Evolutionary conservation across 2,113 vertebrate genomes (phyloP).

Genomic region (Paradisaea rubra): DNA sequence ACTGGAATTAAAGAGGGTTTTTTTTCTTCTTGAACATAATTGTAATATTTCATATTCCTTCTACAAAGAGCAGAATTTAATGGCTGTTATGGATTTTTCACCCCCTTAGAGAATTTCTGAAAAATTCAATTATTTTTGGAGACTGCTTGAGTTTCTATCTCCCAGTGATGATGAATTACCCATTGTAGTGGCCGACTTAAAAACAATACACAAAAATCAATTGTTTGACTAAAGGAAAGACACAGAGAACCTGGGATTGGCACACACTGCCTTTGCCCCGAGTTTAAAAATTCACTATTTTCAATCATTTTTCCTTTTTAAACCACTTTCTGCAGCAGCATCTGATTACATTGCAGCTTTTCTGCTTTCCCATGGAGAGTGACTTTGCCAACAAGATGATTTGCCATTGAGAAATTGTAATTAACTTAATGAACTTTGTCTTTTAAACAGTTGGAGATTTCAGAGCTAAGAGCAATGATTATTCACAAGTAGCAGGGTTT

Average conservation of each 20-base stretch:
- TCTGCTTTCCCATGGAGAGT: conserved; percentile 14
- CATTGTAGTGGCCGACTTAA: conserved; percentile 17
- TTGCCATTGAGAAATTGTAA: conserved; percentile 57
- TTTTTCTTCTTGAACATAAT: neutral
- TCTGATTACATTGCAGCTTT: conserved; percentile 32
- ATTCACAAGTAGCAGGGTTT: conserved; percentile 30
- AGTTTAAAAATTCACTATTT: conserved; percentile 1
- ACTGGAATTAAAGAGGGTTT: neutral
- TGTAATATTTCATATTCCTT: conserved; percentile 30
- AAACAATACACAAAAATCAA: conserved; percentile 68
- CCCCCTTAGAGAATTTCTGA: conserved; percentile 60
- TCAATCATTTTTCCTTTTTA: neutral
- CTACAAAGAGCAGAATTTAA: conserved; percentile 53
- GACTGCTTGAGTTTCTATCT: conserved; percentile 47
- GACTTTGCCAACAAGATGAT: conserved; percentile 37
- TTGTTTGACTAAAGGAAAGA: conserved; percentile 55
- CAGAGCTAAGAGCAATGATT: conserved; percentile 25
- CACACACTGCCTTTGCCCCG: neutral
- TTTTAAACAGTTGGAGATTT: conserved; percentile 52
- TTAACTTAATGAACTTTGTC: conserved; percentile 61
- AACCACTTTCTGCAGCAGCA: neutral
- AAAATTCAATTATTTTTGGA: conserved; percentile 68
- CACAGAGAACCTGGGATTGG: neutral
- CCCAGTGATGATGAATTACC: conserved; percentile 55
- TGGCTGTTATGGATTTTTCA: conserved; percentile 47